Evolutionary conservation across 2,888 invertebrate genomes (phyloP), one percentile per base, ranked within the genome.

Genomic region (Pseudococcus viburni): DNA sequence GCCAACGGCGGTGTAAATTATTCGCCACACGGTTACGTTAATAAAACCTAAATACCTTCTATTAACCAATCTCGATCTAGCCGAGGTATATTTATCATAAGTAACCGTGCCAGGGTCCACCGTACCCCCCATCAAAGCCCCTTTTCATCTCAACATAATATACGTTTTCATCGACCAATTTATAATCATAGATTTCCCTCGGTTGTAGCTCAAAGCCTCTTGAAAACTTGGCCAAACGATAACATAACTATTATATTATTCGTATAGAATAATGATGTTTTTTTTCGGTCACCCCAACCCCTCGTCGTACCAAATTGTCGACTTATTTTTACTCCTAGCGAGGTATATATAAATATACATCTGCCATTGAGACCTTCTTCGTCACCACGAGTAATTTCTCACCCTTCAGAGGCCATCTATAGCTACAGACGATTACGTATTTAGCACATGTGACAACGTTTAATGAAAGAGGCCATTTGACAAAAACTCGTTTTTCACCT

Each of bases 11-110:
- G 39, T 4, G 33, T 77, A 77, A 33, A 33, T 77, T 19, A 83
- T 83, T 83, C 80, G 80, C 46, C 80, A 46, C 86, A 77, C 59
- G 26, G 83, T 83, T 88, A 83, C 80, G 80, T 88, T 73, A 73
- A 86, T 68, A 51, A 22, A 19, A 64, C 64, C 64, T 88, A 77
- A 88, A 88, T 88, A 88, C 83, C 88, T 73, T 33, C 73, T 83
- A 88, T 88, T 88, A 88, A 88, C 88, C 51, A 64, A 64, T 86
- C 46, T 86, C 64, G 22, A 42, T 42, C 42, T 9, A 42, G 42
- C 42, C 9, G 9, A 9, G 19, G 19, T 73, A 33, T 73, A 73
- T 26, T 68, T 68, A 68, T 33, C 73, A 73, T 19, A 64, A 73
- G 73, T 73, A 73, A 73, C 73, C 73, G 17, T 33, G 33, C 33